Conservation (phyloP, 2,888 invertebrate genomes). For the Phalera bucephala region DNA sequence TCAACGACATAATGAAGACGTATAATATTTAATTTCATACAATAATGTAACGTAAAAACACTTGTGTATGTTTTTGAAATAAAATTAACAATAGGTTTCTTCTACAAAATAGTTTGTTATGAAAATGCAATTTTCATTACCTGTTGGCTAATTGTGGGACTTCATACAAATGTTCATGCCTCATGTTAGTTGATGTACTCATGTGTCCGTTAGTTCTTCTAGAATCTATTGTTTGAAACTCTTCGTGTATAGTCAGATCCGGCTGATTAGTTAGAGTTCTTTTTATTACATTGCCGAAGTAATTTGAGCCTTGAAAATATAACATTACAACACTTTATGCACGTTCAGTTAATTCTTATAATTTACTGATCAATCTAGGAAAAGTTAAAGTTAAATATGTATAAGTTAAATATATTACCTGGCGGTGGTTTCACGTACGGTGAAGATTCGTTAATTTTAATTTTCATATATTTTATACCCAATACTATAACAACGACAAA, state of each 20-base stretch:
- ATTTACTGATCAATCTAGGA: too few species aligned
- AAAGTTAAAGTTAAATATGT: too few species aligned
- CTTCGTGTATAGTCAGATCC: slow-evolving; percentile 88
- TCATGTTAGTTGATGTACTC: slow-evolving; percentile 85
- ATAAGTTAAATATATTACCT: slow-evolving; percentile 50
- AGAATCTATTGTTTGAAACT: slow-evolving; percentile 91
- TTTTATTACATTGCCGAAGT: slow-evolving; percentile 92
- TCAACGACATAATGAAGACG: too few species aligned
- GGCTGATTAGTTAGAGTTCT: slow-evolving; percentile 91
- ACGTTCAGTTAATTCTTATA: too few species aligned
- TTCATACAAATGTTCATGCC: slow-evolving; percentile 94
- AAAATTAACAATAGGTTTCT: too few species aligned
- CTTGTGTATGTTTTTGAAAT: too few species aligned
- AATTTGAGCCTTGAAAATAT: slow-evolving; percentile 87
- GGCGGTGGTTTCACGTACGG: slow-evolving; percentile 72
- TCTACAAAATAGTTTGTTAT: too few species aligned
- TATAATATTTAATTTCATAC: too few species aligned
- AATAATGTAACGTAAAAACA: too few species aligned
- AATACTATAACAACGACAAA: slow-evolving; percentile 68
- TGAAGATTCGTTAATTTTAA: slow-evolving; percentile 66
- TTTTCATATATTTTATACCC: slow-evolving; percentile 74
- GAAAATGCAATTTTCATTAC: too few species aligned
- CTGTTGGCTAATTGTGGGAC: slow-evolving; percentile 87
- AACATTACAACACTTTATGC: too few species aligned
- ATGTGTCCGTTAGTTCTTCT: slow-evolving; percentile 59